Evolutionary conservation across 2,797 vertebrate genomes (phyloP).

Genomic region (Sebastes cheni): DNA sequence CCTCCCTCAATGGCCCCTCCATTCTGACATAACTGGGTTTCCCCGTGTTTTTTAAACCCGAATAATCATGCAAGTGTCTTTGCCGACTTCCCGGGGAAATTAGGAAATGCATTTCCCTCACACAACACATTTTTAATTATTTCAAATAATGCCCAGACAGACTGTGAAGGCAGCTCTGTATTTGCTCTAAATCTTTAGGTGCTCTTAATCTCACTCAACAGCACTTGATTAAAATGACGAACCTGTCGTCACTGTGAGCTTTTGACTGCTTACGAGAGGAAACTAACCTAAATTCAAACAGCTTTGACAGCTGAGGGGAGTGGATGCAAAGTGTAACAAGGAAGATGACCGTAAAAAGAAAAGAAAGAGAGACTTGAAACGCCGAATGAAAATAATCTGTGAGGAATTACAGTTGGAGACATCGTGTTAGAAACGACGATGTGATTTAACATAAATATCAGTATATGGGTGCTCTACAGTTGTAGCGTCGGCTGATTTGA

Average conservation of each 20-base stretch:
- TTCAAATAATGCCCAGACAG: not conserved
- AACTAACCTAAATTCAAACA: conserved; percentile 17
- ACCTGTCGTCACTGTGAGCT: conserved; percentile 15
- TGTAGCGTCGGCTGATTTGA: too few species aligned
- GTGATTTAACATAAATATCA: too few species aligned
- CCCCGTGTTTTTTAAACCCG: not conserved
- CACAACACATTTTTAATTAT: not conserved
- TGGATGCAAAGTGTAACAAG: not conserved
- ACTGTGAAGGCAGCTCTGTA: not conserved
- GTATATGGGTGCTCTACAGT: too few species aligned
- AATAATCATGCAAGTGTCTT: not conserved
- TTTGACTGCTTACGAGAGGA: not conserved
- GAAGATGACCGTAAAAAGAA: not conserved
- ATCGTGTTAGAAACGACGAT: not conserved
- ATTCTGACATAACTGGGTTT: conserved; percentile 15
- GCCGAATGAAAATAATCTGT: not conserved
- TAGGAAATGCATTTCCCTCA: not conserved
- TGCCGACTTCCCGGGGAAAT: not conserved
- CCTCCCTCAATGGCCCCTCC: conserved; percentile 4
- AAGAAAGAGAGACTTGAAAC: not conserved
- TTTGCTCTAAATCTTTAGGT: conserved; percentile 40
- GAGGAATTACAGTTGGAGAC: not conserved
- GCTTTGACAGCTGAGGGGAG: conserved; percentile 5
- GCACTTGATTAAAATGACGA: conserved; percentile 49
- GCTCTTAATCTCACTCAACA: conserved; percentile 40